Evolutionary conservation across 2,888 invertebrate genomes (phyloP), one percentile per base, ranked within the genome.

Genomic region (Arenicola marina): DNA sequence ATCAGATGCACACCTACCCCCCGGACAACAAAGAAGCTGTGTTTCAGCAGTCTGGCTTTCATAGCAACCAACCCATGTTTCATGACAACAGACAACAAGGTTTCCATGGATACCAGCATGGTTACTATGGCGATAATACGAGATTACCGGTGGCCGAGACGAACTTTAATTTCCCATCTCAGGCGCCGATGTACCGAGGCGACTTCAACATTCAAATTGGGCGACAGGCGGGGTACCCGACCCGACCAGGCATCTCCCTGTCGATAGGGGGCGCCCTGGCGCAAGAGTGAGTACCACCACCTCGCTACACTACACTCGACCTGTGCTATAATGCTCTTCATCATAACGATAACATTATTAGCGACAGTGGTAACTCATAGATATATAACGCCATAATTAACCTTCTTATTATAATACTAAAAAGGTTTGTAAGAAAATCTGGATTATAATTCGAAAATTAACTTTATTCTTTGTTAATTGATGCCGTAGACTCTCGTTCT

Each of bases 141-240:
- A 44, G 57, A 29, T 28, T 57, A 29, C 21, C 56, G 21, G 43
- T 38, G 21, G 26, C 56, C 38, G 57, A 44, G 18, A 21, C n/a
- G 15, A 57, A 57, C 45, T 38, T 29, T 21, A 57, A 38, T 31
- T 45, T 57, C 57, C 21, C 45, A 26, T 24, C 38, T 7, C 45
- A 46, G n/a, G 45, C 28, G 28, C 45, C n/a, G 1, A 28, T 45
- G 1, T 57, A 57, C 57, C 11, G 57, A 11, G 57, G 57, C 15
- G 57, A 57, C 57, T 29, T 57, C 57, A 57, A 57, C 46, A 57
- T 57, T 21, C 57, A 57, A n/a, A 57, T 57, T 29, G 56, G 38
- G 21, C 45, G 57, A 21, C 57, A 57, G 32, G 53, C 15, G 11
- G 31, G 31, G 11, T 53, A 53, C 53, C 53, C 53, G 15, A 7